Base-by-base conservation (phyloP, 1,140 invertebrate genomes). In the Bilobella aurantiaca region DNA sequence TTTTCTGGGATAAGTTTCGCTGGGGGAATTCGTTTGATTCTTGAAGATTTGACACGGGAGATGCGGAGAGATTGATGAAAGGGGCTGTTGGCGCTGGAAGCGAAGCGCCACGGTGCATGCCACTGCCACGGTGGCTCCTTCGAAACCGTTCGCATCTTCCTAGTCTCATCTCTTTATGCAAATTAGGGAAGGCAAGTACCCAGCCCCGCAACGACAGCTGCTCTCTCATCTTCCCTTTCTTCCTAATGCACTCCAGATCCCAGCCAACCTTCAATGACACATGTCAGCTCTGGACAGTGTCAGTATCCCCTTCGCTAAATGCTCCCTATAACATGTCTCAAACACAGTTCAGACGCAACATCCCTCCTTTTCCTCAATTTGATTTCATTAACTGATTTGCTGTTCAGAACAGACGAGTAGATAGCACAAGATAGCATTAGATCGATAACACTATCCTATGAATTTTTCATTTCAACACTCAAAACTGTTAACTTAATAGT, bases 141-240 rank as follows among this genome's bases (percentile, higher is more conserved):
- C 37, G n/a, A n/a, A 42, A n/a, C 23, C 49, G 14, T 23, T 16
- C 25, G 14, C 21, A 8, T 23, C 49, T 5, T 53, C 49, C 25
- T 23, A 18, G 12, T 53, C 49, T 53, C 8, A 53, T 53, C 49
- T 53, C 49, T 53, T 53, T 53, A 53, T 53, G 49, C 49, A 53
- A 53, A 53, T 5, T 53, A 53, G 8, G 5, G 23, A 3, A 16
- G 25, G 49, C 49, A 23, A 53, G 49, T 8, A 53, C 12, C 49
- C 23, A 23, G 49, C 8, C n/a, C 37, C 49, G 5, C 12, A 23
- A 53, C 49, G 25, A 23, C 49, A 53, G 49, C 49, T 53, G 49
- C 8, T 42, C n/a, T n/a, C 37, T 42, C 8, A 42, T 42, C 8
- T n/a, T 12, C 37, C n/a, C 37, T 42, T n/a, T 12, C 49, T 53